Evolutionary conservation across 2,888 invertebrate genomes (phyloP).

Genomic region (Zhengitettix transpicula): DNA sequence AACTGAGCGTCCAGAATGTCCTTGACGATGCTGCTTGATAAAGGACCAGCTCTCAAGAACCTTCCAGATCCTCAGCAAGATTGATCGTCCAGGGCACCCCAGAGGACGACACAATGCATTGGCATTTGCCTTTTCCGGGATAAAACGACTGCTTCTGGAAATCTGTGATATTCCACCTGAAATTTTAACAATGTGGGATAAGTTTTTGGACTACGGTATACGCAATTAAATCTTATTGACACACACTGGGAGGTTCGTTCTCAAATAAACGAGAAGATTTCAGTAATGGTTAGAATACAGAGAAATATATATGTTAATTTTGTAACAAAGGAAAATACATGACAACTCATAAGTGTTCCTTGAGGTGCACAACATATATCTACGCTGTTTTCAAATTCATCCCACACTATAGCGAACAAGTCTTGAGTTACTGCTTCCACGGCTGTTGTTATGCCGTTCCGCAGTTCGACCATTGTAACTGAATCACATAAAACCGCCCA

Average conservation of each 20-base stretch:
- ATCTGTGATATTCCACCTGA: background rate
- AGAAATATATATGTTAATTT: too few species aligned
- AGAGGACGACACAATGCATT: background rate
- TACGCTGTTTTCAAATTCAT: background rate
- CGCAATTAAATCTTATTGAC: background rate
- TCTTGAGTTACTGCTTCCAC: background rate
- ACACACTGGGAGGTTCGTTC: background rate
- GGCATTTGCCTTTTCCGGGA: background rate
- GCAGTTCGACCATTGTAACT: background rate
- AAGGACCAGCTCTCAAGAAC: background rate
- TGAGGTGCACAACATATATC: background rate
- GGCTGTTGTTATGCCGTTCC: background rate
- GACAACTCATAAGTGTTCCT: too few species aligned
- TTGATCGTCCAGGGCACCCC: background rate
- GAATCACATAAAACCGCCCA: too few species aligned
- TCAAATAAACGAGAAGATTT: background rate
- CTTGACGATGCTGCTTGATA: background rate
- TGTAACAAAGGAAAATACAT: too few species aligned
- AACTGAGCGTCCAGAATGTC: background rate
- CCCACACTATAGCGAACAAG: background rate
- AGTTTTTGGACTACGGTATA: background rate
- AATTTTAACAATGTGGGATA: background rate
- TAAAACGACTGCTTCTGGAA: background rate
- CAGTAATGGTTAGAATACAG: background rate
- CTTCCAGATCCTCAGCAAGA: slow-evolving; percentile 1